A percentile compares a stretch with the other conserved stretches of the same genome.
These are phyloP conservation scores for Cryptotermes secundus DNA, from an alignment of 1,140 invertebrate genomes.

Conservation along the genomic window DNA sequence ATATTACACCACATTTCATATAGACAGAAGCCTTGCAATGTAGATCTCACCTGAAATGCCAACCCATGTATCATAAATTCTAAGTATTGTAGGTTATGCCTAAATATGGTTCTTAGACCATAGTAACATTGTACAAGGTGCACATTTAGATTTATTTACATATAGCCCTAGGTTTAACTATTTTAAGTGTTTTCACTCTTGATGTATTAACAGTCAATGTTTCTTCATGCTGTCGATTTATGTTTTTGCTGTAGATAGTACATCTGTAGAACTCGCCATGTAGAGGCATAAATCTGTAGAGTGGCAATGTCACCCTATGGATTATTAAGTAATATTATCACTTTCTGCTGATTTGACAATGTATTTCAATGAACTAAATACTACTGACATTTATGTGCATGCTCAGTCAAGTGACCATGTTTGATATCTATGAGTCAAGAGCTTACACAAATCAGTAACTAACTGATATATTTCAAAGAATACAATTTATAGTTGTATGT, in stretches of 20 bases:
- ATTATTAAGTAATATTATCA: constrained; percentile 20
- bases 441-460: too few species aligned
- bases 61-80: not conserved
- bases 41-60: not conserved
- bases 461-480: too few species aligned
- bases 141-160: constrained; percentile 8
- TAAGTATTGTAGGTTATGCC: not conserved
- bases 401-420: too few species aligned
- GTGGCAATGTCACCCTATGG: not conserved
- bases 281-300: not conserved
- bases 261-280: not conserved
- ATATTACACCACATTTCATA: not conserved
- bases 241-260: not conserved
- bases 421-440: too few species aligned
- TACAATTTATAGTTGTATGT: too few species aligned
- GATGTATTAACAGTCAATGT: constrained; percentile 9
- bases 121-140: not conserved
- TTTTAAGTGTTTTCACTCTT: not conserved
- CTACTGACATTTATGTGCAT: too few species aligned
- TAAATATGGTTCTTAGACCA: not conserved
- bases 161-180: not conserved
- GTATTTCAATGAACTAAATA: too few species aligned
- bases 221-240: not conserved
- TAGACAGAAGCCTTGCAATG: not conserved
- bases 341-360: not conserved